phyloP scores from a whole-genome alignment of 2,888 invertebrate genomes.

The Tenthredo amoena region DNA sequence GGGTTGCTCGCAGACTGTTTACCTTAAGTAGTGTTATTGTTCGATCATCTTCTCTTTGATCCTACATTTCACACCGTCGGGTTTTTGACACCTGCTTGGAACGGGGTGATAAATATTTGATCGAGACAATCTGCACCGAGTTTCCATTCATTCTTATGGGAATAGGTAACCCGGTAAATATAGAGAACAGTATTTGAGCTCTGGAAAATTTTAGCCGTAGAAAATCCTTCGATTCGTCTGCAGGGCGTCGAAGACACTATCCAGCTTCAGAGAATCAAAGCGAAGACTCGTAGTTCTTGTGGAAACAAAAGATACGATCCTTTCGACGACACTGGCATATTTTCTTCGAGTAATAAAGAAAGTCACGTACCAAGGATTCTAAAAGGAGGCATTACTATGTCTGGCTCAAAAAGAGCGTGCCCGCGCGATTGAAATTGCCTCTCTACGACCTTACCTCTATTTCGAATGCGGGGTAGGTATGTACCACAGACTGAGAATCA shows the following conservation, averaged over 20 bases:
- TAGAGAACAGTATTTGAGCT: background rate
- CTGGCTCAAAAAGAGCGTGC: background rate
- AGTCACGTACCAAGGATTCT: background rate
- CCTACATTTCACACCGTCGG: background rate
- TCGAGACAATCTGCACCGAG: background rate
- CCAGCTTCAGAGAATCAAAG: background rate
- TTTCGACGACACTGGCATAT: background rate
- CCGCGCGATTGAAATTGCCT: slow-evolving; percentile 4
- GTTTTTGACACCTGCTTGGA: background rate
- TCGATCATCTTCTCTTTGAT: background rate
- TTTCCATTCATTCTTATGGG: background rate
- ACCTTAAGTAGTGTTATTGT: background rate
- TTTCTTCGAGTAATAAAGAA: background rate
- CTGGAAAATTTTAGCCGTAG: background rate
- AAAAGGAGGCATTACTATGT: background rate
- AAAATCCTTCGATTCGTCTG: background rate
- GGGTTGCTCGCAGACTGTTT: background rate
- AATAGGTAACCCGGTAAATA: background rate
- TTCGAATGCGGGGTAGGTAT: background rate
- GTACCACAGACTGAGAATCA: background rate
- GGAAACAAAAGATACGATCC: background rate
- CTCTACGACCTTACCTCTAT: background rate
- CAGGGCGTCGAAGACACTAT: slow-evolving; percentile 20
- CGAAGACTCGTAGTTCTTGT: background rate
- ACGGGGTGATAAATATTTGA: background rate